phyloP scores from a whole-genome alignment of 2,797 vertebrate species.

The Pipistrellus pipistrellus region DNA sequence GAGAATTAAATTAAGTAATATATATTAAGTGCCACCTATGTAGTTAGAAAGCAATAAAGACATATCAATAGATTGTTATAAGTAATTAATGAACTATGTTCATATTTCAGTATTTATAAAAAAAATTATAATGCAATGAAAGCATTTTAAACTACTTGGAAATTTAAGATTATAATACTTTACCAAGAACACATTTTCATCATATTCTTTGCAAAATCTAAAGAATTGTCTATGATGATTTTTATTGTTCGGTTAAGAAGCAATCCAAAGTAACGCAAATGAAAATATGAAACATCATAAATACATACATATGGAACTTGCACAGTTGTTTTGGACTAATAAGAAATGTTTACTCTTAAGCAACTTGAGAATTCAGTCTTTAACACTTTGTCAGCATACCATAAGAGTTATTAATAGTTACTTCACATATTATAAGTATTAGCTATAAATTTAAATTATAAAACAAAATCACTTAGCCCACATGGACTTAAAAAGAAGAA shows the following conservation, averaged over 20 bases:
- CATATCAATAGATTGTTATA: background rate
- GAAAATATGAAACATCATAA: slow-evolving; percentile 33
- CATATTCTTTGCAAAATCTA: slow-evolving; percentile 1
- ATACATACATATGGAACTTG: slow-evolving; percentile 24
- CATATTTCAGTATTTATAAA: background rate
- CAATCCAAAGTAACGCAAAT: slow-evolving; percentile 5
- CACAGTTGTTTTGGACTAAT: slow-evolving; percentile 64
- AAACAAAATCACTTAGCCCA: slow-evolving; percentile 34
- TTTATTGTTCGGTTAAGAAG: slow-evolving; percentile 28
- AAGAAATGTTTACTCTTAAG: slow-evolving; percentile 72
- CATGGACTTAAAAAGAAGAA: background rate
- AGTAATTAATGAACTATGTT: background rate
- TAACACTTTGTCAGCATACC: slow-evolving; percentile 78
- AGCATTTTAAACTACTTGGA: background rate
- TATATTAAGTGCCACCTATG: background rate
- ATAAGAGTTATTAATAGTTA: slow-evolving; percentile 75
- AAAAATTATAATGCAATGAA: background rate
- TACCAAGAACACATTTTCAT: background rate
- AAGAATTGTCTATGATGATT: background rate
- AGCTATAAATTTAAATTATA: slow-evolving; percentile 63
- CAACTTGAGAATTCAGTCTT: slow-evolving; percentile 77
- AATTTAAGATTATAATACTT: background rate
- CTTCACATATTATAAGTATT: slow-evolving; percentile 72
- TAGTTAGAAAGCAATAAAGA: background rate
- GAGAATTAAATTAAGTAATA: slow-evolving; percentile 5